phyloP scores from a whole-genome alignment of 2,113 vertebrate species.

The Neomonachus schauinslandi region DNA sequence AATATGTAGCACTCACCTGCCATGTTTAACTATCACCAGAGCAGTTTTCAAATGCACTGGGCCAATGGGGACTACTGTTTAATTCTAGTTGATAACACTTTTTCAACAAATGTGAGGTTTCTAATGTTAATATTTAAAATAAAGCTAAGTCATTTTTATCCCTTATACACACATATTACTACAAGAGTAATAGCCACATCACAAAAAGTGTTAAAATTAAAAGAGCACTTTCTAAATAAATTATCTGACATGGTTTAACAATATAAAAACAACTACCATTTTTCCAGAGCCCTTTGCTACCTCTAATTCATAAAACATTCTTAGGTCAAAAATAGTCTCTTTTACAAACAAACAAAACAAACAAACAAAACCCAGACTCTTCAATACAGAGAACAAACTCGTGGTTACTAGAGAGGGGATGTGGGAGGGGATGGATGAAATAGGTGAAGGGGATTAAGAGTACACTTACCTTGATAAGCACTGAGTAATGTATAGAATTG shows the following conservation, averaged over 20 bases:
- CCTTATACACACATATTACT: background rate
- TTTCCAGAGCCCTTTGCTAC: background rate
- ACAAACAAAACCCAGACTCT: background rate
- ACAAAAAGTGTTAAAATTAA: background rate
- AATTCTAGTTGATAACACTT: background rate
- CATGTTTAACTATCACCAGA: background rate
- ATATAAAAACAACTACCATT: background rate
- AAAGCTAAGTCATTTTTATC: background rate
- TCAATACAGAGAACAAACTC: background rate
- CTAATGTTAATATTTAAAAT: background rate
- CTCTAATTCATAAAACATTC: conserved; percentile 25
- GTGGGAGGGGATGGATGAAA: background rate
- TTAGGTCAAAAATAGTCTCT: background rate
- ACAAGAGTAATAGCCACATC: background rate
- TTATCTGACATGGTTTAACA: background rate
- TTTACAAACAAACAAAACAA: background rate
- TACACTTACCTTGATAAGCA: background rate
- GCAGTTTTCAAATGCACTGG: background rate
- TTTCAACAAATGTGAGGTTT: background rate
- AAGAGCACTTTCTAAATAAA: conserved; percentile 28
- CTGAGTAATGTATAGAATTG: background rate
- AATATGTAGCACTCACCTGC: background rate
- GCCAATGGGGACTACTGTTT: background rate
- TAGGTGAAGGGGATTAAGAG: background rate
- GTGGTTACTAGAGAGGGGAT: background rate